These are phyloP conservation scores for Nyctereutes procyonoides DNA, from an alignment of 2,113 vertebrate species.

Conservation along the genomic window DNA sequence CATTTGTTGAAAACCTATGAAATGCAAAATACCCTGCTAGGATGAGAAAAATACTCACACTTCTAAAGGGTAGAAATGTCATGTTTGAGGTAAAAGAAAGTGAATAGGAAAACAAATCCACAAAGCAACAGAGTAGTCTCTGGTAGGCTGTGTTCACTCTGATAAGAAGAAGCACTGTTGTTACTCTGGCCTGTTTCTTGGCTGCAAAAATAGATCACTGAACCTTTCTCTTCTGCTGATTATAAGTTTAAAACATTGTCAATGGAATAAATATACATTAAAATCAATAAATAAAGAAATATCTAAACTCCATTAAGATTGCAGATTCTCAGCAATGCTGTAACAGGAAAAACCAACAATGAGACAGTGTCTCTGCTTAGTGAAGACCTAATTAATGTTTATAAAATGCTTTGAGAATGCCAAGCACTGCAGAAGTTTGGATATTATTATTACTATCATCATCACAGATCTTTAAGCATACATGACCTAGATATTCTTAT, in stretches of 20 bases:
- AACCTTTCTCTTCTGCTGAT: slow-evolving; percentile 35
- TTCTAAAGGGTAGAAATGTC: neutral
- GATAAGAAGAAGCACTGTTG: neutral
- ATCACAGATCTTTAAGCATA: slow-evolving; percentile 56
- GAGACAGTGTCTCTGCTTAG: slow-evolving; percentile 30
- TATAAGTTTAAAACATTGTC: slow-evolving; percentile 46
- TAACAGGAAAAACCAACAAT: slow-evolving; percentile 6
- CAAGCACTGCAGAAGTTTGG: neutral
- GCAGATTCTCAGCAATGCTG: neutral
- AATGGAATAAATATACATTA: slow-evolving; percentile 36
- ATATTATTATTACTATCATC: slow-evolving; percentile 66
- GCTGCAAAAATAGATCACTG: slow-evolving; percentile 8
- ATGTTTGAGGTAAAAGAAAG: neutral
- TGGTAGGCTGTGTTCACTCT: neutral
- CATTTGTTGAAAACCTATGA: neutral
- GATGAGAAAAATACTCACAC: neutral
- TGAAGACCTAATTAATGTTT: slow-evolving; percentile 60
- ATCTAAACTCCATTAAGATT: slow-evolving; percentile 52
- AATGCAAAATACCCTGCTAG: neutral
- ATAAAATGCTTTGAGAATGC: slow-evolving; percentile 38
- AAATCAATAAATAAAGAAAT: slow-evolving; percentile 56
- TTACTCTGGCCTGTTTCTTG: neutral
- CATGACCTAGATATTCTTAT: slow-evolving; percentile 51
- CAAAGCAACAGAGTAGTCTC: neutral
- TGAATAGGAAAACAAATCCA: neutral